phyloP scores from a whole-genome alignment of 2,113 vertebrate genomes.

The Colaptes auratus region DNA sequence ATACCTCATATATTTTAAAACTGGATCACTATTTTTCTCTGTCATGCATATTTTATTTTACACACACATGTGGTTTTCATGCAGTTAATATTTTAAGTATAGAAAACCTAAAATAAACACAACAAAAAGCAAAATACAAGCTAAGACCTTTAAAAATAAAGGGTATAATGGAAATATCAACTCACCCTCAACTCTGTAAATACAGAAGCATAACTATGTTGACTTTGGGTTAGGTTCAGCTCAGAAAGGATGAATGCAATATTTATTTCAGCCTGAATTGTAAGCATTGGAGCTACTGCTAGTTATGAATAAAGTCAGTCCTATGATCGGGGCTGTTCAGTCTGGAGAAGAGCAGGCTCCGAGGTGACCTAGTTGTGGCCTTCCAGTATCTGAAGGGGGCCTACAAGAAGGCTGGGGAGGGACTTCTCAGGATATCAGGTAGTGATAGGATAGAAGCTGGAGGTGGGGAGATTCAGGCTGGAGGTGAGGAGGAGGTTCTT shows the following conservation, averaged over 20 bases:
- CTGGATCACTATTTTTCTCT: neutral
- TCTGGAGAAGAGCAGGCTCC: too few relatives aligned
- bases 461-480: too few relatives aligned
- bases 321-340: too few relatives aligned
- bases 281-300: neutral
- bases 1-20: neutral
- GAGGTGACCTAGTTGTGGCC: too few relatives aligned
- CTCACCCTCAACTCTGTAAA: conserved; percentile 50
- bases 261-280: conserved; percentile 54
- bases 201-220: conserved; percentile 47
- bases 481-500: too few relatives aligned
- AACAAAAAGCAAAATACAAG: conserved; percentile 26
- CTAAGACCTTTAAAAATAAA: conserved; percentile 63
- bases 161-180: conserved; percentile 32
- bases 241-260: conserved; percentile 30
- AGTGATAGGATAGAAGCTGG: too few relatives aligned
- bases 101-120: conserved; percentile 39
- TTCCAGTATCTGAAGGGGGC: too few relatives aligned
- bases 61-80: conserved; percentile 7
- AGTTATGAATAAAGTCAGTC: conserved; percentile 24
- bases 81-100: conserved; percentile 57
- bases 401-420: too few relatives aligned
- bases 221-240: conserved; percentile 54
- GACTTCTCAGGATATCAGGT: too few relatives aligned
- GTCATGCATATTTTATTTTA: conserved; percentile 33